Evolutionary conservation across 2,113 vertebrate species (phyloP).

Genomic region (Rhipidura dahli): DNA sequence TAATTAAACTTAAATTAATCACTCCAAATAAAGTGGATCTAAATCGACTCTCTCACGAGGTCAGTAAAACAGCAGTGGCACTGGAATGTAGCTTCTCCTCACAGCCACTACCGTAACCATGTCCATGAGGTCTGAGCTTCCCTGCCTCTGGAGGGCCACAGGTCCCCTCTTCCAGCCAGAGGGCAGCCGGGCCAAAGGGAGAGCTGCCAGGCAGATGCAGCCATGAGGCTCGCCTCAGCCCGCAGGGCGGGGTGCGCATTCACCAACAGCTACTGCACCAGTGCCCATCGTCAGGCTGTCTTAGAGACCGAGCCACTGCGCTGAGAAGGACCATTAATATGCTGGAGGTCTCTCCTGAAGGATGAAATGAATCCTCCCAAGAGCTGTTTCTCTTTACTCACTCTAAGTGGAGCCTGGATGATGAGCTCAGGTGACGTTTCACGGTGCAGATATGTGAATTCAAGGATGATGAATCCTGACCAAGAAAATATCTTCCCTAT

Average conservation of each 20-base stretch:
- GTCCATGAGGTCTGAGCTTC: neutral
- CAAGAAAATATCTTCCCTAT: neutral
- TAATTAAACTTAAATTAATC: constrained; percentile 68
- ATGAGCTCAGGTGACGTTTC: neutral
- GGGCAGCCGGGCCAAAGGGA: neutral
- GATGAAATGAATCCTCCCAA: neutral
- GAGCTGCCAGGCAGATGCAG: accelerated
- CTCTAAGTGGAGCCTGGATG: accelerated
- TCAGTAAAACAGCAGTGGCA: neutral
- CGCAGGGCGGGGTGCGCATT: neutral
- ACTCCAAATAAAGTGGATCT: constrained; percentile 48
- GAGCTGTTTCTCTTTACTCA: neutral
- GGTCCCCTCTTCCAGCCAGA: neutral
- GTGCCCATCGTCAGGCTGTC: neutral
- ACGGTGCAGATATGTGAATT: neutral
- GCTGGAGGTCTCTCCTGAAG: neutral
- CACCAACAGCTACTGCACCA: neutral
- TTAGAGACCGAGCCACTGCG: accelerated
- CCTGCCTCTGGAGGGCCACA: neutral
- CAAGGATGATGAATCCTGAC: neutral
- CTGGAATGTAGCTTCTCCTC: neutral
- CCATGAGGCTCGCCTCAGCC: neutral
- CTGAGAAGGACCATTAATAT: neutral
- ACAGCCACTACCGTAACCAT: neutral
- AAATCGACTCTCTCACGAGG: constrained; percentile 28